Conservation (phyloP, 2,888 invertebrate genomes). For the Lissocephala sabroskyi region DNA sequence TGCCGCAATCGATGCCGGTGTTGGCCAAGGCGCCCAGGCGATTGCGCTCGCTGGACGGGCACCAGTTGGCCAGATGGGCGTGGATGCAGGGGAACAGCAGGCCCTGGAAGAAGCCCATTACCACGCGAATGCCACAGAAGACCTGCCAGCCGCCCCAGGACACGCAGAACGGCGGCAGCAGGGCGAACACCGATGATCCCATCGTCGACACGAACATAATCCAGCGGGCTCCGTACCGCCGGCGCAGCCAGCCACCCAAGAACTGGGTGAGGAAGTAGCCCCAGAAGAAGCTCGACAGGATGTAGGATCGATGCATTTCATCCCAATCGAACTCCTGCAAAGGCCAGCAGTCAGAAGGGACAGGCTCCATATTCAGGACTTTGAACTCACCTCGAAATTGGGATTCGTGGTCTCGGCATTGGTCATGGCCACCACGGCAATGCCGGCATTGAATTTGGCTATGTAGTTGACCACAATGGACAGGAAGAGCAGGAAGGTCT, state of each 20-base stretch:
- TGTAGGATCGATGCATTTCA: slow-evolving; percentile 74
- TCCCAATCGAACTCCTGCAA: slow-evolving; percentile 72
- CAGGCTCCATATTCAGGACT: slow-evolving; percentile 6
- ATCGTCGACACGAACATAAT: slow-evolving; percentile 76
- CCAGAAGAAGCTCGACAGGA: slow-evolving; percentile 85
- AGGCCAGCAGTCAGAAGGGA: neutral
- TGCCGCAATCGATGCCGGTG: slow-evolving; percentile 79
- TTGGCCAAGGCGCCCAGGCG: slow-evolving; percentile 75
- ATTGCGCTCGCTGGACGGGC: slow-evolving; percentile 78
- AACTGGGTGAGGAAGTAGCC: slow-evolving; percentile 80
- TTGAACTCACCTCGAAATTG: slow-evolving; percentile 72
- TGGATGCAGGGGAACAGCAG: slow-evolving; percentile 79
- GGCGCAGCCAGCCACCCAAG: slow-evolving; percentile 81
- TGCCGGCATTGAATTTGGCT: slow-evolving; percentile 79
- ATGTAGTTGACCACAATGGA: slow-evolving; percentile 77
- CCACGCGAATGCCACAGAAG: slow-evolving; percentile 76
- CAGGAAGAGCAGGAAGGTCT: slow-evolving; percentile 76
- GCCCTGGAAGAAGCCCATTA: slow-evolving; percentile 81
- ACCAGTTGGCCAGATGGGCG: slow-evolving; percentile 79
- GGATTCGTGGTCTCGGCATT: slow-evolving; percentile 73
- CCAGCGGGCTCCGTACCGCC: slow-evolving; percentile 79
- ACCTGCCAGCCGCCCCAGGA: slow-evolving; percentile 77
- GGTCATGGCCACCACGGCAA: slow-evolving; percentile 84
- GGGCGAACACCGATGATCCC: slow-evolving; percentile 78
- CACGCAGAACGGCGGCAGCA: slow-evolving; percentile 81